phyloP scores from a whole-genome alignment of 2,797 vertebrate genomes.

The Setipinna tenuifilis region DNA sequence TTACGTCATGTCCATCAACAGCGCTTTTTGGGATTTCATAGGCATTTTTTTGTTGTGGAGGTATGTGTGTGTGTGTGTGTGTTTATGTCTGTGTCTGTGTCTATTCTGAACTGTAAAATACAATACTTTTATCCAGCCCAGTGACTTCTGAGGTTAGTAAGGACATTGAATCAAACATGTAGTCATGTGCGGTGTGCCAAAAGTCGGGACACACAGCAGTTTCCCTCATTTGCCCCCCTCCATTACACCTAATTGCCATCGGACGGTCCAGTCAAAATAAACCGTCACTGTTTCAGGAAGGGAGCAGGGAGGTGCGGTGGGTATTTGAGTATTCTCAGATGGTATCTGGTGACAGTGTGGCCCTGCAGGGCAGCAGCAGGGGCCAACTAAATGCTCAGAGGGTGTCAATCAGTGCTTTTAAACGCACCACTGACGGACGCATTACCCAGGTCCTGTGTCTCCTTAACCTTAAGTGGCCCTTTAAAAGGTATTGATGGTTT shows the following conservation, averaged over 20 bases:
- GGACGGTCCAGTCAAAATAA: conserved; percentile 1
- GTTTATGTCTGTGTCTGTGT: not conserved
- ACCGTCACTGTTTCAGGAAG: not conserved
- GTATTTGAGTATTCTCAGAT: not conserved
- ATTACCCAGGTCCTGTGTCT: conserved; percentile 64
- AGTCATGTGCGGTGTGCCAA: not conserved
- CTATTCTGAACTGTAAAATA: not conserved
- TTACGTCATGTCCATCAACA: not conserved
- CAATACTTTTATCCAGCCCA: not conserved
- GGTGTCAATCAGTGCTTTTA: conserved; percentile 29
- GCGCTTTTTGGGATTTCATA: not conserved
- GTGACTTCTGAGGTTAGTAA: not conserved
- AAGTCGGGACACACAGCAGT: not conserved
- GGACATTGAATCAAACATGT: not conserved
- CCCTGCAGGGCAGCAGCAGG: not conserved
- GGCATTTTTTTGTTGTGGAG: not conserved
- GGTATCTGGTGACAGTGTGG: conserved; percentile 7
- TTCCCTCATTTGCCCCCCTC: not conserved
- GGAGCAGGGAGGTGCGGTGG: not conserved
- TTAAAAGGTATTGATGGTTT: conserved; percentile 79
- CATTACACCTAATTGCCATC: conserved; percentile 14
- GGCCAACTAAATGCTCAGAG: conserved; percentile 34
- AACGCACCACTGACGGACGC: conserved; percentile 2
- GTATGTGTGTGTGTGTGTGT: not conserved
- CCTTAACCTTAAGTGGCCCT: conserved; percentile 74